Evolutionary conservation across 1,140 invertebrate species (phyloP).

Genomic region (Lepidurus arcticus): DNA sequence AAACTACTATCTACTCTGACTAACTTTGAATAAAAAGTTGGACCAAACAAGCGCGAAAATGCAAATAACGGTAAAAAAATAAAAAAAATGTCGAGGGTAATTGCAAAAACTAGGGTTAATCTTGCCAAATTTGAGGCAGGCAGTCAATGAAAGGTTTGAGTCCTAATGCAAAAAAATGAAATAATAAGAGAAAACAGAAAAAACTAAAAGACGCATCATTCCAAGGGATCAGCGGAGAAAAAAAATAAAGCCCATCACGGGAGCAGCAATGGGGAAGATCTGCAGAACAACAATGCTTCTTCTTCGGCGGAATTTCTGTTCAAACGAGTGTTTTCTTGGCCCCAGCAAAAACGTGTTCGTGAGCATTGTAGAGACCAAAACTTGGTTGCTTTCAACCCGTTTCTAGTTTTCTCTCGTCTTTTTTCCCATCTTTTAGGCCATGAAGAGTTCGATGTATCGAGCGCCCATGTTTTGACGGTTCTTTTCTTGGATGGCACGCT

Average conservation of each 20-base stretch:
- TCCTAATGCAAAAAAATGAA: too few species aligned
- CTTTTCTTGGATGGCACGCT: constrained; percentile 51
- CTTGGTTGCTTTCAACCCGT: not conserved
- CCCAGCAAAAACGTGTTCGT: not conserved
- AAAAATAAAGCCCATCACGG: not conserved
- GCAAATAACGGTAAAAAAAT: not conserved
- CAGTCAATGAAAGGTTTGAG: not conserved
- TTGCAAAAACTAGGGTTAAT: not conserved
- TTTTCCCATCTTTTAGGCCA: constrained; percentile 38
- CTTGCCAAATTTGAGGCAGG: not conserved
- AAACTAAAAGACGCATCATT: too few species aligned
- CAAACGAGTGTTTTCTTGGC: too few species aligned
- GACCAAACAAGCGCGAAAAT: not conserved
- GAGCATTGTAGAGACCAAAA: constrained; percentile 4
- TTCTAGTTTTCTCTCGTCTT: not conserved
- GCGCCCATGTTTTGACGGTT: constrained; percentile 54
- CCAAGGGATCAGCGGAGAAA: not conserved
- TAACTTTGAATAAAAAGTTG: not conserved
- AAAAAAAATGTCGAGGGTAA: not conserved
- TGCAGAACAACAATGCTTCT: constrained; percentile 6
- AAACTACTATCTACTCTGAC: not conserved
- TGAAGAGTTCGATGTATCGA: constrained; percentile 53
- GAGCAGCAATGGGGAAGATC: not conserved
- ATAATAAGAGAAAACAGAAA: too few species aligned
- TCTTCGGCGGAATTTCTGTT: not conserved